Evolutionary conservation across 2,797 vertebrate species (phyloP).

Genomic region (Carapus acus): DNA sequence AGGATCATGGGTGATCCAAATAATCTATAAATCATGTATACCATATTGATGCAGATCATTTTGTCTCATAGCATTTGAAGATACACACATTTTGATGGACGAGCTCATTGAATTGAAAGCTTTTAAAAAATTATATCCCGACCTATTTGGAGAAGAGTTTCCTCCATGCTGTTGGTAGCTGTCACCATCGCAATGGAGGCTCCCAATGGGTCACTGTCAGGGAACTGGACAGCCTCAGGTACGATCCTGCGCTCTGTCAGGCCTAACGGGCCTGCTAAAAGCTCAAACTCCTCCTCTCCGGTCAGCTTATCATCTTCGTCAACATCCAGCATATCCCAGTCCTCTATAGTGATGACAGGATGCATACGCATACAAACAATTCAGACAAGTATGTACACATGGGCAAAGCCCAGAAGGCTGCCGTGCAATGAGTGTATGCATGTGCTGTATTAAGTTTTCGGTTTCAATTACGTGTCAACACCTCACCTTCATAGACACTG

Average conservation of each 20-base stretch:
- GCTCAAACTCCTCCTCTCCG: conserved; percentile 95
- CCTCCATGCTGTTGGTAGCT: conserved; percentile 97
- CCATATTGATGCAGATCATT: too few relatives aligned
- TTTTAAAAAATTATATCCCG: too few relatives aligned
- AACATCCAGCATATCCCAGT: conserved; percentile 99
- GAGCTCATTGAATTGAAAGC: too few relatives aligned
- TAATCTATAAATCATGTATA: too few relatives aligned
- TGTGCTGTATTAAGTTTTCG: too few relatives aligned
- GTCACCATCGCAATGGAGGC: conserved; percentile 97
- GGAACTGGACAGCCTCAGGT: conserved; percentile 93
- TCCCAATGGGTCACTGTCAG: conserved; percentile 92
- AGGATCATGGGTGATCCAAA: too few relatives aligned
- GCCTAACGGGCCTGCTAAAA: conserved; percentile 87
- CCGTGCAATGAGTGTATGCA: too few relatives aligned
- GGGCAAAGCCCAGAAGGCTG: too few relatives aligned
- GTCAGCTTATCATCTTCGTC: conserved; percentile 94
- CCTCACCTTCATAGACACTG: conserved; percentile 95
- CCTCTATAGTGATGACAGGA: conserved; percentile 73
- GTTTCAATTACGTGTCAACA: too few relatives aligned
- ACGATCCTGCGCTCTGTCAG: conserved; percentile 86
- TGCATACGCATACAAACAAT: neutral
- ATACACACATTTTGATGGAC: too few relatives aligned
- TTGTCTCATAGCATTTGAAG: too few relatives aligned
- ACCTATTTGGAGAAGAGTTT: conserved; percentile 97
- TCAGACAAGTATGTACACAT: neutral